Evolutionary conservation across 1,140 invertebrate species (phyloP).

Genomic region (Brachionus sp.): DNA sequence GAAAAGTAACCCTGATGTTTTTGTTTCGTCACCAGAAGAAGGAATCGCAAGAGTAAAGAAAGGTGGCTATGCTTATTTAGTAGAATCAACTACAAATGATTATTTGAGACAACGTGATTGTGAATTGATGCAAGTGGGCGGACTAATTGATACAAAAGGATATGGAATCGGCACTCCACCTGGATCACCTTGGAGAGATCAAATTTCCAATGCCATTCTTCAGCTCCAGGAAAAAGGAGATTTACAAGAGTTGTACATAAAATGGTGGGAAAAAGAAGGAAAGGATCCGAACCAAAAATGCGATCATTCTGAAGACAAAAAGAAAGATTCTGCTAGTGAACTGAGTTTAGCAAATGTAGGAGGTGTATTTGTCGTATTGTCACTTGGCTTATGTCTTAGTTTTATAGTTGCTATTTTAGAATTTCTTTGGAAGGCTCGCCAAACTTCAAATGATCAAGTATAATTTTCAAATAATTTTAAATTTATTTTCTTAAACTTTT

Average conservation of each 20-base stretch:
- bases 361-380: slow-evolving; percentile 92
- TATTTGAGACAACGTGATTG: slow-evolving; percentile 56
- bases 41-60: slow-evolving; percentile 53
- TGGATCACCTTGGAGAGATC: slow-evolving; percentile 48
- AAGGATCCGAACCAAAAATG: slow-evolving; percentile 29
- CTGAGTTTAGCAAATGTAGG: slow-evolving; percentile 57
- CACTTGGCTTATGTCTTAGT: slow-evolving; percentile 82
- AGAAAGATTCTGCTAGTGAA: slow-evolving; percentile 48
- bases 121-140: slow-evolving; percentile 64
- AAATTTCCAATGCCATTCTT: slow-evolving; percentile 38
- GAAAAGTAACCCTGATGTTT: slow-evolving; percentile 62
- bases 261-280: slow-evolving; percentile 46
- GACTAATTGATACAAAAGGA: slow-evolving; percentile 78
- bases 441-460: slow-evolving; percentile 21
- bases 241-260: slow-evolving; percentile 44
- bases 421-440: slow-evolving; percentile 71
- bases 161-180: slow-evolving; percentile 69
- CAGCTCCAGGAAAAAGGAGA: slow-evolving; percentile 46
- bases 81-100: slow-evolving; percentile 58
- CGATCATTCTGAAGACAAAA: neutral
- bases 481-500: neutral
- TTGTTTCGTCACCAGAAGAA: slow-evolving; percentile 49
- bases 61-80: slow-evolving; percentile 57
- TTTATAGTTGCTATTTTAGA: slow-evolving; percentile 87
- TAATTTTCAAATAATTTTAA: neutral